Base-by-base conservation (phyloP, 2,797 vertebrate genomes). In the Hozukius guyotensis region DNA sequence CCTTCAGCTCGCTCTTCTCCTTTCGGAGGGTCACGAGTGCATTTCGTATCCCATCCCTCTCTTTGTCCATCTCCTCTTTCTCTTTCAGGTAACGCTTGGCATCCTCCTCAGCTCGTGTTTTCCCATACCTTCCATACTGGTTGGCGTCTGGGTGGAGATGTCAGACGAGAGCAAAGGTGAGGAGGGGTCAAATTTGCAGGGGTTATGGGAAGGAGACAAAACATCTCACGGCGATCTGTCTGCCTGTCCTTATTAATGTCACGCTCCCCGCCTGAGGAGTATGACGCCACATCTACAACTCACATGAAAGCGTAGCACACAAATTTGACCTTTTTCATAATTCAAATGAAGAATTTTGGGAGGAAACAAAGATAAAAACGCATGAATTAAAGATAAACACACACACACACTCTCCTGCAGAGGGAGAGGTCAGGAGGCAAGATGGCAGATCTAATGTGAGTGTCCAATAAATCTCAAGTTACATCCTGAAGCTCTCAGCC, bases 91-190 rank as follows among this genome's bases (percentile, higher is more conserved):
- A 99, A 2, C 94, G 94, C 57, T 97, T 96, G 60, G 98, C 98
- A 0, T 99, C 99, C 85, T 99, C 98, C 83, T 99, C 97, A 0
- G 98, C 98, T 81, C 99, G 94, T 2, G 97, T 99, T 96, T 99
- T 99, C 81, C 98, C 98, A 13, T 99, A 99, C 92, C 94, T 96
- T 46, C 94, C 95, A 18, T 98, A 98, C 80, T 98, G 97, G 94
- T 97, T 98, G 82, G 96, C 95, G 87, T 97, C 98, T 99, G 89
- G 61, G 31, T 16, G 53, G 73, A 59, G 69, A 63, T 46, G 65
- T 69, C 4, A 81, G 59, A 72, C 8, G 64, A 27, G 86, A 67
- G 77, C 84, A 88, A 84, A 93, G 91, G 91, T 90, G 29, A 91
- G 36, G 24, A 91, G 36, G 67, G 81, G 78, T 89, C 52, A 92